Percentiles rank a stretch among this genome's conserved stretches.
These are phyloP conservation scores for Apis dorsata DNA, from an alignment of 1,140 invertebrate genomes.

Conservation along the genomic window DNA sequence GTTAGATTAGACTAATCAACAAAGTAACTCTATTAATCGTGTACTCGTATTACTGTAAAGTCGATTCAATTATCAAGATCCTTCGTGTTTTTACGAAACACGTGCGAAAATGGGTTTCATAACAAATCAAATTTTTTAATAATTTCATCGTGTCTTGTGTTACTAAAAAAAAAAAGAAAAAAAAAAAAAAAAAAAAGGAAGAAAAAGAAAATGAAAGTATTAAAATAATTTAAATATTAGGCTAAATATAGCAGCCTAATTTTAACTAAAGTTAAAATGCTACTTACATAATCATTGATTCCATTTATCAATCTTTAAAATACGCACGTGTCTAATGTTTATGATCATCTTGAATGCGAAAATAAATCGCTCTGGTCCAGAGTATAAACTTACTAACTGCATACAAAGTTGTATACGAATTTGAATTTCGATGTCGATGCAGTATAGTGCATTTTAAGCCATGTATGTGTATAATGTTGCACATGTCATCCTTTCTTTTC, in stretches of 20 bases:
- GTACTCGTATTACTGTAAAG: slow-evolving; percentile 55
- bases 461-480: slow-evolving; percentile 29
- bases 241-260: neutral
- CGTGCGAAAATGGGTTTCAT: slow-evolving; percentile 8
- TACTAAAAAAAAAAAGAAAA: neutral
- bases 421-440: slow-evolving; percentile 52
- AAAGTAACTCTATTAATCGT: slow-evolving; percentile 61
- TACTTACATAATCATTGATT: neutral
- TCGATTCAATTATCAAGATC: slow-evolving; percentile 42
- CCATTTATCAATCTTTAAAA: neutral
- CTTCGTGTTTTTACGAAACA: slow-evolving; percentile 36
- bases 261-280: neutral
- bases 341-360: slow-evolving; percentile 18
- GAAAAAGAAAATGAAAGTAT: neutral
- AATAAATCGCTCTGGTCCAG: slow-evolving; percentile 4
- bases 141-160: neutral
- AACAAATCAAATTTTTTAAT: slow-evolving; percentile 2
- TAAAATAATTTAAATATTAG: neutral
- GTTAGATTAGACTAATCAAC: slow-evolving; percentile 67
- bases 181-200: neutral
- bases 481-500: slow-evolving; percentile 21
- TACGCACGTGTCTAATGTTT: slow-evolving; percentile 23
- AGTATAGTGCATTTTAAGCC: slow-evolving; percentile 15
- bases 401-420: slow-evolving; percentile 54
- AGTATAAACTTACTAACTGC: slow-evolving; percentile 5